Conservation (phyloP, 2,888 invertebrate genomes). For the Patella depressa region DNA sequence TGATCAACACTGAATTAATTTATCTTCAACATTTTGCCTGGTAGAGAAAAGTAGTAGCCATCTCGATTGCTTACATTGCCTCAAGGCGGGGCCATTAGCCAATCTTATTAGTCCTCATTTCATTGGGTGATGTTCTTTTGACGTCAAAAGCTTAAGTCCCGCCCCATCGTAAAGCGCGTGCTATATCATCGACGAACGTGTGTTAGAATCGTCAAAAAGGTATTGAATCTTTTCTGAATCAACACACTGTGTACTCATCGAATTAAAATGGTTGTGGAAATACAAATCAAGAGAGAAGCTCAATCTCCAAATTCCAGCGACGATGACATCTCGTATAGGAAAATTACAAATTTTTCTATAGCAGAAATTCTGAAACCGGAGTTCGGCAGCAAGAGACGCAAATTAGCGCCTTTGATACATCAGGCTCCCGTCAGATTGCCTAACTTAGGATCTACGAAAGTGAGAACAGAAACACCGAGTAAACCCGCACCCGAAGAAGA, state of each 20-base stretch:
- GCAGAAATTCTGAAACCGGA: conserved; percentile 54
- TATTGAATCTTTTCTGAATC: too few relatives aligned
- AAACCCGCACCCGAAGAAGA: neutral
- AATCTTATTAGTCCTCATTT: neutral
- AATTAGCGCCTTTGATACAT: neutral
- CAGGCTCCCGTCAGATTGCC: neutral
- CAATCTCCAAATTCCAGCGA: neutral
- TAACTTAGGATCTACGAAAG: neutral
- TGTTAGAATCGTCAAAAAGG: neutral
- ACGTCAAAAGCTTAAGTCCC: neutral
- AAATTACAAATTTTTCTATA: conserved; percentile 55
- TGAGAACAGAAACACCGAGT: neutral
- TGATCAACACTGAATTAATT: conserved; percentile 1
- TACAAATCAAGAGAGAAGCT: conserved; percentile 9
- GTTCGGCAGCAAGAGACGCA: conserved; percentile 41
- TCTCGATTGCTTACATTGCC: neutral
- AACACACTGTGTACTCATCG: neutral
- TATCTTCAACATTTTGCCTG: conserved; percentile 6
- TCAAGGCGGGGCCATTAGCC: conserved; percentile 1
- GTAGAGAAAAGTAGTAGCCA: neutral
- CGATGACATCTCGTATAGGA: neutral
- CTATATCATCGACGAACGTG: neutral
- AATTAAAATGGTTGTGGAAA: conserved; percentile 17
- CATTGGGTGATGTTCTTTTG: neutral
- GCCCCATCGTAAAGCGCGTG: neutral